Evolutionary conservation across 2,888 invertebrate genomes (phyloP).

Genomic region (Apotomis turbidana): DNA sequence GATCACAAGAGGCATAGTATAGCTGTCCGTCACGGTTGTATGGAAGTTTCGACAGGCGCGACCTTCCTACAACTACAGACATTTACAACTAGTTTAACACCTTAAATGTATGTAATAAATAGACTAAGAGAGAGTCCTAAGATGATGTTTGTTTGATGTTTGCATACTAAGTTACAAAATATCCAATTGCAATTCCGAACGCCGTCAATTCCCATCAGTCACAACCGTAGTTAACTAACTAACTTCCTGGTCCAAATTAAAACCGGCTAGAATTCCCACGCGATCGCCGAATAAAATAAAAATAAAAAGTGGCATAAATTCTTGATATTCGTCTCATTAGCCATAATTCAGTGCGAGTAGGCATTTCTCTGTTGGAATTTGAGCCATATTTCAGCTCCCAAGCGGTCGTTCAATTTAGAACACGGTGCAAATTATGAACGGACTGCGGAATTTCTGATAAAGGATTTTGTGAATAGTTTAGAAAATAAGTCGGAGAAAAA

Average conservation of each 20-base stretch:
- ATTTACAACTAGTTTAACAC: no score
- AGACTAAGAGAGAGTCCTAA: no score
- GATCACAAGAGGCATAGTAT: no score
- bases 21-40: no score
- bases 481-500: no score
- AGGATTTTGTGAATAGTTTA: no score
- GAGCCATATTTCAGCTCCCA: slow-evolving; percentile 70
- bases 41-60: no score
- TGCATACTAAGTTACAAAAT: background rate
- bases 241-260: slow-evolving; percentile 23
- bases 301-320: slow-evolving; percentile 59
- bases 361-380: slow-evolving; percentile 70
- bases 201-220: background rate
- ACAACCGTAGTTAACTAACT: slow-evolving; percentile 1
- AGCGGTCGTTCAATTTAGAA: slow-evolving; percentile 68
- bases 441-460: slow-evolving; percentile 35
- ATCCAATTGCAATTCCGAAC: slow-evolving; percentile 2
- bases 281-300: slow-evolving; percentile 44
- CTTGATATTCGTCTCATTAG: slow-evolving; percentile 74
- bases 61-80: no score
- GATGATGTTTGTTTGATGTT: no score
- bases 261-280: slow-evolving; percentile 34
- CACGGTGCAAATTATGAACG: slow-evolving; percentile 48
- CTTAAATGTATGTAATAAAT: no score
- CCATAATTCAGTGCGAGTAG: slow-evolving; percentile 71